A percentile compares a stretch with the other conserved stretches of the same genome.
These are phyloP conservation scores for Oxyura jamaicensis DNA, from an alignment of 2,113 vertebrate genomes.

Conservation along the genomic window DNA sequence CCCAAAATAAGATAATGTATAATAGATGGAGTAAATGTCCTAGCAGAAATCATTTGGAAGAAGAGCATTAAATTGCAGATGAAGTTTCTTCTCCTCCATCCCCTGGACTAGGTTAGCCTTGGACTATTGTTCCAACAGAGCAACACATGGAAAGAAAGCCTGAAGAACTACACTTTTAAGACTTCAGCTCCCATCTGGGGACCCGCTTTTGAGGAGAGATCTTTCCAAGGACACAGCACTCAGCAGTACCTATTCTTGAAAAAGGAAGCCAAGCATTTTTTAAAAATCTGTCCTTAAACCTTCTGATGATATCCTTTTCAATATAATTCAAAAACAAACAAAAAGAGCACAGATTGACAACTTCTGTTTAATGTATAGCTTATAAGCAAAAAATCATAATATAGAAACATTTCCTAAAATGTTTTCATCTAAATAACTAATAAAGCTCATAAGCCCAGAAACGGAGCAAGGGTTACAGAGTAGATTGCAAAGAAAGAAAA, in stretches of 20 bases:
- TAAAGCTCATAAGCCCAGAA: background rate
- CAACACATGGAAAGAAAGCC: constrained; percentile 4
- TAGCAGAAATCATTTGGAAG: background rate
- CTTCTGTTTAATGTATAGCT: background rate
- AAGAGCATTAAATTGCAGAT: background rate
- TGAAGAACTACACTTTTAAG: background rate
- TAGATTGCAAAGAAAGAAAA: background rate
- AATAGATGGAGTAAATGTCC: background rate
- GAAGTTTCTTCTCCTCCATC: background rate
- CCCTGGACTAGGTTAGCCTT: background rate
- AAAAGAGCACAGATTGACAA: background rate
- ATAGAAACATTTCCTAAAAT: background rate
- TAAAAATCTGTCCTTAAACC: background rate
- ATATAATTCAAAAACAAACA: background rate
- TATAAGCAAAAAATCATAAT: background rate
- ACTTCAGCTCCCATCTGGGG: background rate
- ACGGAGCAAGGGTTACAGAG: background rate
- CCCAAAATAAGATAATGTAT: background rate
- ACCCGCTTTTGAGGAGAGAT: background rate
- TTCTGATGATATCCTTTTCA: background rate
- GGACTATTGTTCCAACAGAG: background rate
- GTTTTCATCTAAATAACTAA: background rate
- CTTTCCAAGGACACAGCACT: background rate
- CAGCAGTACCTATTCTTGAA: background rate
- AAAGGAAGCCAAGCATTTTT: background rate